Conservation (phyloP, 2,113 vertebrate genomes). For the Opisthocomus hoazin region DNA sequence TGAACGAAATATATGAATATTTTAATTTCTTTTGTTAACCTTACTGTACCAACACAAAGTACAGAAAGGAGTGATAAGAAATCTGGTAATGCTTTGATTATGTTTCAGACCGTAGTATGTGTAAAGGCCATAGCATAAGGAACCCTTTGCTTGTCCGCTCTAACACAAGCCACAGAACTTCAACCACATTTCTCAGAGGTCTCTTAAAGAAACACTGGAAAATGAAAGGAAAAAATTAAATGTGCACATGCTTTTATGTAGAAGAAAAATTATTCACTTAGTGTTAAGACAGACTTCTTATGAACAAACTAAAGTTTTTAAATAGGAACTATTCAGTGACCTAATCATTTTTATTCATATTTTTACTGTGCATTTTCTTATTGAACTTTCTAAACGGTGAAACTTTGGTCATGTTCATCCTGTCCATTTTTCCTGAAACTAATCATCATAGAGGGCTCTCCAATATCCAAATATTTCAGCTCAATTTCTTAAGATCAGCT, state of each 20-base stretch:
- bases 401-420: background rate
- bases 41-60: background rate
- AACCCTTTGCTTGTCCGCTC: background rate
- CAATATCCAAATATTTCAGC: background rate
- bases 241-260: background rate
- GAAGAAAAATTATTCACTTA: background rate
- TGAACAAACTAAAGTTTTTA: background rate
- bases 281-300: background rate
- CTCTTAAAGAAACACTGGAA: slow-evolving; percentile 45
- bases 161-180: background rate
- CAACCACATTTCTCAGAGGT: slow-evolving; percentile 18
- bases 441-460: background rate
- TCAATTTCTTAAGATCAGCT: background rate
- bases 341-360: background rate
- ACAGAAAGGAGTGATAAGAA: background rate
- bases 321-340: background rate
- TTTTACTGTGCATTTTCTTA: background rate
- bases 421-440: background rate
- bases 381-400: background rate
- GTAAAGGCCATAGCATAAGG: background rate
- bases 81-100: background rate
- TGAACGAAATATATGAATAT: background rate
- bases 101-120: background rate
- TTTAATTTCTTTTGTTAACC: background rate
- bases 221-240: background rate